phyloP scores from a whole-genome alignment of 2,113 vertebrate genomes.

The Piaya cayana region DNA sequence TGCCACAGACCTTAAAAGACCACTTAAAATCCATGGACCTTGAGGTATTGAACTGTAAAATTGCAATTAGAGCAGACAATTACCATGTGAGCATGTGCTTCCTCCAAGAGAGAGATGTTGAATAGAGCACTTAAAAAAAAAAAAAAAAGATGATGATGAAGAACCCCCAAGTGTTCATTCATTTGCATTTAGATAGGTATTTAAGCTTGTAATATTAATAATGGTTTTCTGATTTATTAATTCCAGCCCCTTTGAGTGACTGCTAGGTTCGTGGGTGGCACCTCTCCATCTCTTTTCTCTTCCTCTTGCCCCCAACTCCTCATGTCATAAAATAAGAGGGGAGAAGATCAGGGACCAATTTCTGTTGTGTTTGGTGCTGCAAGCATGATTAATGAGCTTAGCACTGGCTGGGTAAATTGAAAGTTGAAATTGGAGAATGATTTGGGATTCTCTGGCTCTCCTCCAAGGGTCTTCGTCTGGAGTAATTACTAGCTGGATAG shows the following conservation, averaged over 20 bases:
- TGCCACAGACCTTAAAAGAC: not conserved
- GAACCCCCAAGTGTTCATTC: slow-evolving; percentile 14
- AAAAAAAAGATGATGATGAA: not conserved
- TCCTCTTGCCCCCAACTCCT: slow-evolving; percentile 6
- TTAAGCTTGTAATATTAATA: slow-evolving; percentile 76
- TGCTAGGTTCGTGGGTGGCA: slow-evolving; percentile 25
- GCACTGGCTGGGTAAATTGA: slow-evolving; percentile 71
- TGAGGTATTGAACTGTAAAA: slow-evolving; percentile 8
- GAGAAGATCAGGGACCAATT: slow-evolving; percentile 10
- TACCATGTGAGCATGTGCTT: not conserved
- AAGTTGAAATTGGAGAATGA: slow-evolving; percentile 65
- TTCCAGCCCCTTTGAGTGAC: slow-evolving; percentile 1
- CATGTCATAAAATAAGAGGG: not conserved
- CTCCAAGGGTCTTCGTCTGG: slow-evolving; percentile 28
- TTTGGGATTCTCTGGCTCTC: slow-evolving; percentile 44
- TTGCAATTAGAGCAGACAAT: not conserved
- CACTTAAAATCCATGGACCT: not conserved
- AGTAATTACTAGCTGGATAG: slow-evolving; percentile 55
- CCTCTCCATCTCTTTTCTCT: not conserved
- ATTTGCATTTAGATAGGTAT: slow-evolving; percentile 89
- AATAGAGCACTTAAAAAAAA: not conserved
- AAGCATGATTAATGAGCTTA: slow-evolving; percentile 85
- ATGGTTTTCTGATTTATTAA: slow-evolving; percentile 65
- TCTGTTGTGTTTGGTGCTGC: slow-evolving; percentile 36
- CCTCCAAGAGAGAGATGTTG: not conserved